phyloP scores from a whole-genome alignment of 2,888 invertebrate genomes.

The Spicauda simplicius region DNA sequence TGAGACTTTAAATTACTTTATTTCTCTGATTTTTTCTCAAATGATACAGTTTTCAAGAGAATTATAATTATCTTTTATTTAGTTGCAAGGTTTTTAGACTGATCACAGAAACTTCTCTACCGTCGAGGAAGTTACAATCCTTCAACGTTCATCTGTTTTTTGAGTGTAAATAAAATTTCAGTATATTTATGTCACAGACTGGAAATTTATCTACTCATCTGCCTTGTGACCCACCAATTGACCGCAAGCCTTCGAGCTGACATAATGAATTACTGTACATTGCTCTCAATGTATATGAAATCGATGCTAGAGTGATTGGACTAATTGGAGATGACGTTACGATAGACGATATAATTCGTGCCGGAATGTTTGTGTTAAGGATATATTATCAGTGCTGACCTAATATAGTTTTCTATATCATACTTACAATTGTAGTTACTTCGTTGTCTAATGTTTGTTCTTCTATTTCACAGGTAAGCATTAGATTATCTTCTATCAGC shows the following conservation, averaged over 20 bases:
- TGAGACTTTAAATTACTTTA: neutral
- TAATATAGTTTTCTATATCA: neutral
- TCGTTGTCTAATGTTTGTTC: neutral
- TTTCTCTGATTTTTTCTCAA: neutral
- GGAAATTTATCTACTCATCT: neutral
- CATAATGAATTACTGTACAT: conserved; percentile 17
- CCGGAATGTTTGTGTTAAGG: neutral
- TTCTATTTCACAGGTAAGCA: conserved; percentile 13
- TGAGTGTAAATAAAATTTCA: neutral
- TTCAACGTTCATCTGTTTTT: neutral
- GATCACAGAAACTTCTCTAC: no score
- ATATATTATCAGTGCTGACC: neutral
- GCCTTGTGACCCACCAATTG: conserved; percentile 68
- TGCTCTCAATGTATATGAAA: conserved; percentile 22
- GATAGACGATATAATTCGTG: neutral
- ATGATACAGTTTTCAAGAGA: no score
- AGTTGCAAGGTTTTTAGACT: no score
- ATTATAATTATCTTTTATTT: no score
- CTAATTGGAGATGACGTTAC: conserved; percentile 5
- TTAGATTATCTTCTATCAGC: neutral
- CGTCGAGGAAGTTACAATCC: no score
- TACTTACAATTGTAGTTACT: neutral
- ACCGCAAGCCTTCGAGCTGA: conserved; percentile 49
- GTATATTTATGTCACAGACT: neutral
- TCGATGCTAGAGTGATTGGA: conserved; percentile 12